Percentiles rank a stretch among this genome's conserved stretches.
These are phyloP conservation scores for Eristalis tenax DNA, from an alignment of 2,888 invertebrate species.

Conservation along the genomic window DNA sequence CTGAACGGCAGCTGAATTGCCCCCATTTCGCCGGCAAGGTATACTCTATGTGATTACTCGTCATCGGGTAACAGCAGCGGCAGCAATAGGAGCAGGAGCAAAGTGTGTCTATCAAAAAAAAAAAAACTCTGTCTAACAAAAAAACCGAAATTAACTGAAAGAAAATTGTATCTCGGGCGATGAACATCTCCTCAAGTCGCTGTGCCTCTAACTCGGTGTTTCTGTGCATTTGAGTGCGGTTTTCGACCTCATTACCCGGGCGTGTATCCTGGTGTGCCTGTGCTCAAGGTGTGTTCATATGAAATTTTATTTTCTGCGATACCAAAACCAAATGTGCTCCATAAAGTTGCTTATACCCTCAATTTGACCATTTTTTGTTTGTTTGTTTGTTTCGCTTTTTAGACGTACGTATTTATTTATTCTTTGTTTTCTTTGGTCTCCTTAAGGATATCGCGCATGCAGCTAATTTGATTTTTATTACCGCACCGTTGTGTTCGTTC, in stretches of 20 bases:
- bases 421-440: slow-evolving; percentile 2
- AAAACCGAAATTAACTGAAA: not conserved
- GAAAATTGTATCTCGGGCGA: slow-evolving; percentile 6
- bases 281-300: not conserved
- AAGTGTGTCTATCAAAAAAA: not conserved
- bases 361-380: slow-evolving; percentile 13
- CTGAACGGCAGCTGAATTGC: slow-evolving; percentile 58
- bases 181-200: not conserved
- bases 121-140: too few relatives aligned
- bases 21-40: slow-evolving; percentile 69
- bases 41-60: slow-evolving; percentile 57
- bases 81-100: slow-evolving; percentile 61
- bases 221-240: not conserved
- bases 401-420: not conserved
- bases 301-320: not conserved
- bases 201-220: not conserved
- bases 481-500: slow-evolving; percentile 2
- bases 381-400: not conserved
- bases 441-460: slow-evolving; percentile 23
- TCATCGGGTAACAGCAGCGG: slow-evolving; percentile 64
- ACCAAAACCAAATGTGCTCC: not conserved
- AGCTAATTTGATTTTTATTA: slow-evolving; percentile 47
- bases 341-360: slow-evolving; percentile 18
- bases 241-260: not conserved
- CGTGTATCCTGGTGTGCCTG: not conserved